Base-by-base conservation (phyloP, 2,888 invertebrate genomes). In the Drosophila picticornis region DNA sequence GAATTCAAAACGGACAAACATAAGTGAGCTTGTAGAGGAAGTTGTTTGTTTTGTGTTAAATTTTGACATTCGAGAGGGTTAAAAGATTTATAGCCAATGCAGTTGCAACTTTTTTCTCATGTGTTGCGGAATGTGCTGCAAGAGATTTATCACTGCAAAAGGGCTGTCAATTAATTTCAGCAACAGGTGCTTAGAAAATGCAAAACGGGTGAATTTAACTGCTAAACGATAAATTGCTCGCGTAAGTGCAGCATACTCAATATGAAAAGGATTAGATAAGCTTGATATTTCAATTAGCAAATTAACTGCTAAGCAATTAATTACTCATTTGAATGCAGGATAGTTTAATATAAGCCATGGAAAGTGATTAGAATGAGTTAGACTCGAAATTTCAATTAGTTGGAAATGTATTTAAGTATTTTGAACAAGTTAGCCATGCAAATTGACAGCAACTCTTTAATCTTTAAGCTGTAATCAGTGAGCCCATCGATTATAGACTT, bases 171-270 rank as follows among this genome's bases (percentile, higher is more conserved):
- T 78, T 71, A 75, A 71, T 72, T 29, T 13, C 13, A 52, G 16
- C 27, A 70, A 60, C 77, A 77, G 77, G 73, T 77, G 65, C 25
- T 68, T 68, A 6, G 25, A 51, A 10, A 59, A 34, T 29, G 31
- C 19, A 13, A 40, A 62, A 7, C 32, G 29, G 58, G 25, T 50
- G 40, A 52, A 10, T 57, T 56, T 3, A 31, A 40, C 55, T 50
- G 55, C 63, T 16, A n/a, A 32, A 10, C 62, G 22, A 62, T 69
- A 36, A 59, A 68, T 60, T 61, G 27, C 11, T 38, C 6, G 32
- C 22, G 19, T 31, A 13, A 53, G 43, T 51, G 13, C 29, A 32
- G 4, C 38, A 53, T 36, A 57, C 31, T 32, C 32, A 11, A 46
- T 29, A 29, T 25, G 38, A 38, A 27, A n/a, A n/a, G 43, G 19